Evolutionary conservation across 2,797 vertebrate genomes (phyloP).

Genomic region (Gouania willdenowi): DNA sequence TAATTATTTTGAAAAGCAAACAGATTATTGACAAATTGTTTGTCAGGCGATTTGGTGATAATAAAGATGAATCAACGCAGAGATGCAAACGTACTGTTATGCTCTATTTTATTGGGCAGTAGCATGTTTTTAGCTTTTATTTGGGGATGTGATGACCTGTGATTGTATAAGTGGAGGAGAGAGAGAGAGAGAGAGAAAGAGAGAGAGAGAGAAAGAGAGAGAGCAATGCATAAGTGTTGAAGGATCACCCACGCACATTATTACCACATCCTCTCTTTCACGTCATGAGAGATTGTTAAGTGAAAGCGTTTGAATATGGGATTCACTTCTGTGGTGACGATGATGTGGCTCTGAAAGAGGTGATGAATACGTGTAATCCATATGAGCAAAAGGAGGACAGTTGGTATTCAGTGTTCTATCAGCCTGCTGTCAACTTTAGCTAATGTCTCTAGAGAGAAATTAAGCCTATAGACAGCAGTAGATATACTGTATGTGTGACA

Average conservation of each 20-base stretch:
- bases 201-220: conserved; percentile 19
- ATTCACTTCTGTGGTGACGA: conserved; percentile 27
- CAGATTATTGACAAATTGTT: too few relatives aligned
- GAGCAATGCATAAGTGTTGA: conserved; percentile 37
- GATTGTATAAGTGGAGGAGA: conserved; percentile 30
- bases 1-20: too few relatives aligned
- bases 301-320: conserved; percentile 27
- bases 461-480: background rate
- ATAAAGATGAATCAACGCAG: conserved; percentile 9
- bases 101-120: background rate
- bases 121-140: conserved; percentile 53
- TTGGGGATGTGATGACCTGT: conserved; percentile 43
- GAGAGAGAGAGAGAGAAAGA: conserved; percentile 23
- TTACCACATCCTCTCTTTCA: conserved; percentile 46
- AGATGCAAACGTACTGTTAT: conserved; percentile 16
- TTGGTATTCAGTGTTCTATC: too few relatives aligned
- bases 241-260: conserved; percentile 62
- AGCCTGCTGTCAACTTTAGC: background rate
- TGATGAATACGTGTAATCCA: conserved; percentile 3
- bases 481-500: background rate
- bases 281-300: conserved; percentile 28
- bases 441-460: background rate
- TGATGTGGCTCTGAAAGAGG: background rate
- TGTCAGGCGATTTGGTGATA: too few relatives aligned
- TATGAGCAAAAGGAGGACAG: background rate